These are phyloP conservation scores for Ammospiza maritima DNA, from an alignment of 2,797 vertebrate genomes.

Conservation along the genomic window DNA sequence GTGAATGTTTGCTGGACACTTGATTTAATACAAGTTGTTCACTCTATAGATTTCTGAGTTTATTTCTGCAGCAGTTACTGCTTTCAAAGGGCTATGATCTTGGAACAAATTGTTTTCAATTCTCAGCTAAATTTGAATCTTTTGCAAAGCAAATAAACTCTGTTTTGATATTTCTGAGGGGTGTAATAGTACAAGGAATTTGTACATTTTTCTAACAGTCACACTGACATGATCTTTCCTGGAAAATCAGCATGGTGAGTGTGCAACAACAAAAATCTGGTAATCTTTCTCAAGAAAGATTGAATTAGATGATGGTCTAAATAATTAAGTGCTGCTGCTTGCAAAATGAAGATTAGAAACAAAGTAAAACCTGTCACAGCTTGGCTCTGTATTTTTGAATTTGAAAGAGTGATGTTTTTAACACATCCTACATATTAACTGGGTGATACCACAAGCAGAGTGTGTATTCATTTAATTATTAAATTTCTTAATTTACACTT, in stretches of 20 bases:
- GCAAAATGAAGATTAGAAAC: neutral
- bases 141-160: neutral
- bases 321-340: neutral
- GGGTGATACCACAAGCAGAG: neutral
- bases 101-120: neutral
- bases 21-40: neutral
- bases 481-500: neutral
- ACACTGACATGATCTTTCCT: neutral
- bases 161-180: neutral
- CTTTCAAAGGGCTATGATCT: neutral
- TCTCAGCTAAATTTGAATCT: neutral
- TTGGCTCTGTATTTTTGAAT: neutral
- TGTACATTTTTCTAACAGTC: neutral
- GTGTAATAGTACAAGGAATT: neutral
- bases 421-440: neutral
- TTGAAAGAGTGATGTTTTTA: neutral
- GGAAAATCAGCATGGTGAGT: neutral
- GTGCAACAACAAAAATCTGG: neutral
- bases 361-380: neutral
- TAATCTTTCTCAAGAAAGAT: neutral
- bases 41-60: neutral
- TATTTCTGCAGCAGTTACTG: neutral
- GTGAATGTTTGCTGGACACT: neutral
- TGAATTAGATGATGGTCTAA: neutral
- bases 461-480: neutral